These are phyloP conservation scores for Rhinoptilus africanus DNA, from an alignment of 2,113 vertebrate species.

Conservation along the genomic window DNA sequence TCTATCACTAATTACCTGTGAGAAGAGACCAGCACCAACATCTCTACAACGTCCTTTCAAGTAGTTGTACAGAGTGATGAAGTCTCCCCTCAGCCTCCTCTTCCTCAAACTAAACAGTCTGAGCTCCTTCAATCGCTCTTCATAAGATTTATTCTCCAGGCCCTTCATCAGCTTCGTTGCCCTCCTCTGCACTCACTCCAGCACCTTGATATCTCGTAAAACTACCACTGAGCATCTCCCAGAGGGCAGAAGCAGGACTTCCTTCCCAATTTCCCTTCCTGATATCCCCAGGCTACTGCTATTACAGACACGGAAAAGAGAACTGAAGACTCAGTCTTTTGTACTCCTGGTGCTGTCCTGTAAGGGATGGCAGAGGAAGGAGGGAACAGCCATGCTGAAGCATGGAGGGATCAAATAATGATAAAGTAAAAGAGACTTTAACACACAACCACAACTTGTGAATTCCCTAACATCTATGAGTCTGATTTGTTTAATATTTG, in stretches of 20 bases:
- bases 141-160: no score
- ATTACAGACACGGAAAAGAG: not conserved
- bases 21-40: no score
- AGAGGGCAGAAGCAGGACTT: not conserved
- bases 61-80: no score
- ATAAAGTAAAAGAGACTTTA: not conserved
- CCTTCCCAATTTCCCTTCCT: not conserved
- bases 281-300: not conserved
- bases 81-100: no score
- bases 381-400: not conserved
- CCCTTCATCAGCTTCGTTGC: no score
- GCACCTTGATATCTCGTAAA: no score
- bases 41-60: no score
- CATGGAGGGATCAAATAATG: not conserved
- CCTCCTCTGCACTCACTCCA: no score
- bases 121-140: no score
- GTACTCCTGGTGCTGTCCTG: not conserved
- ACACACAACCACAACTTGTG: not conserved
- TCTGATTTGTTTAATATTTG: not conserved
- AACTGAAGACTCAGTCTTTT: not conserved
- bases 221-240: not conserved
- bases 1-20: no score
- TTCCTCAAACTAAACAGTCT: no score
- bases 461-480: not conserved
- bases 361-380: not conserved